Percentiles rank a stretch among this genome's conserved stretches.
These are phyloP conservation scores for Psix sp. DNA, from an alignment of 1,140 invertebrate genomes.

Conservation along the genomic window DNA sequence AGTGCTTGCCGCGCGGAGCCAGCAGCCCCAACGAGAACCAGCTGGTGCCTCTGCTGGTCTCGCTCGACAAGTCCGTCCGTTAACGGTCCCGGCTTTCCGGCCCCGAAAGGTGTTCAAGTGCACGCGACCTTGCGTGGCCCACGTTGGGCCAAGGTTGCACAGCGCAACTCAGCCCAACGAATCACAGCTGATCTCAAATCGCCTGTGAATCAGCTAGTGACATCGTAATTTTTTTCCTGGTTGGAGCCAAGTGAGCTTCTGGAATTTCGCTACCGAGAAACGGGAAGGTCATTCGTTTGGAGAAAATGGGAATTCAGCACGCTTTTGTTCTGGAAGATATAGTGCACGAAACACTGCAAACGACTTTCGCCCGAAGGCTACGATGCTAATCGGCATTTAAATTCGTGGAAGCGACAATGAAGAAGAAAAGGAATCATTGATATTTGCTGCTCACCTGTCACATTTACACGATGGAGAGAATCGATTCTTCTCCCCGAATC, in stretches of 20 bases:
- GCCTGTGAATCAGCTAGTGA: too few relatives aligned
- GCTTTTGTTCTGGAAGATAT: too few relatives aligned
- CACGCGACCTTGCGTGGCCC: not conserved
- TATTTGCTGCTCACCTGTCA: constrained; percentile 12
- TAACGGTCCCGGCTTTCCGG: too few relatives aligned
- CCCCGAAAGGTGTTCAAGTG: too few relatives aligned
- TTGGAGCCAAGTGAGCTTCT: too few relatives aligned
- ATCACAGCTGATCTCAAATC: too few relatives aligned
- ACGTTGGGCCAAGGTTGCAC: not conserved
- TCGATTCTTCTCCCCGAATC: constrained; percentile 73
- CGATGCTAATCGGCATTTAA: constrained; percentile 6
- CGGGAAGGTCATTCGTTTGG: too few relatives aligned
- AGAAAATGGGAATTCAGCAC: too few relatives aligned
- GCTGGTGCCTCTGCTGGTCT: constrained; percentile 25
- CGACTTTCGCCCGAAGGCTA: too few relatives aligned
- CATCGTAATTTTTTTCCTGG: too few relatives aligned
- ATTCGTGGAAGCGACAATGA: constrained; percentile 54
- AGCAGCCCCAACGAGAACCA: constrained; percentile 29
- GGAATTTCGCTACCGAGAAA: too few relatives aligned
- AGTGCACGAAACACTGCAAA: too few relatives aligned
- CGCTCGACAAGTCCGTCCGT: constrained; percentile 27
- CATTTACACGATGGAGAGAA: constrained; percentile 59
- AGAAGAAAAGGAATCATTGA: constrained; percentile 62
- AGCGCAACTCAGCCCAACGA: not conserved
- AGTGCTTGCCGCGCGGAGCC: constrained; percentile 37